phyloP scores from a whole-genome alignment of 2,888 invertebrate genomes.

The Hecatera dysodea region DNA sequence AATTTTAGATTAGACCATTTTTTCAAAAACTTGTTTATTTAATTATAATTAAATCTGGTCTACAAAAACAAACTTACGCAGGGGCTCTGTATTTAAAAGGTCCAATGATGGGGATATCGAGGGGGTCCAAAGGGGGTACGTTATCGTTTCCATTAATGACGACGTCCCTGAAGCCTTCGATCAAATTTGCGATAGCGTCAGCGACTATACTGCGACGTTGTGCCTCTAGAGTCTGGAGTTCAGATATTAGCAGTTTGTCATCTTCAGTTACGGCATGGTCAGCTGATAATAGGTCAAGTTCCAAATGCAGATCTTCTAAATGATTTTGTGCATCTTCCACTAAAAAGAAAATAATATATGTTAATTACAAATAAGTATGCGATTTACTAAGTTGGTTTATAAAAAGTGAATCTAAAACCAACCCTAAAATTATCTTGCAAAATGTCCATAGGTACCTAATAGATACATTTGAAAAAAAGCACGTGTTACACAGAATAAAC shows the following conservation, averaged over 20 bases:
- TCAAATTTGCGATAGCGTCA: conserved; percentile 59
- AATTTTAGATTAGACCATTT: not conserved
- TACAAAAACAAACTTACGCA: conserved; percentile 65
- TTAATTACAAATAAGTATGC: not conserved
- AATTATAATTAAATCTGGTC: not conserved
- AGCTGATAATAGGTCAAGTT: conserved; percentile 41
- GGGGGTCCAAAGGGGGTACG: conserved; percentile 75
- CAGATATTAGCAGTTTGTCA: conserved; percentile 43
- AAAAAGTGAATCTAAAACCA: not conserved
- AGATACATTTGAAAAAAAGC: too few relatives aligned
- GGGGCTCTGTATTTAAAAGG: conserved; percentile 64
- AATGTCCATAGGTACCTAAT: too few relatives aligned
- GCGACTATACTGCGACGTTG: conserved; percentile 64
- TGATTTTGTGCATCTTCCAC: conserved; percentile 26
- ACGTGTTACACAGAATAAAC: too few relatives aligned
- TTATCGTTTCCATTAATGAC: conserved; percentile 76
- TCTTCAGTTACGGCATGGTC: conserved; percentile 46
- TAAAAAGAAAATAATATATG: not conserved
- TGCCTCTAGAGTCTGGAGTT: conserved; percentile 26
- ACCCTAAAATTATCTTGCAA: too few relatives aligned
- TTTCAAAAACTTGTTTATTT: not conserved
- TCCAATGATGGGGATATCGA: conserved; percentile 68
- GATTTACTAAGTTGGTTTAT: not conserved
- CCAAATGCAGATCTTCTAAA: conserved; percentile 49
- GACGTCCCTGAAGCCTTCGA: conserved; percentile 74